Base-by-base conservation (phyloP, 2,113 vertebrate genomes). In the Campylomormyrus tamandua region DNA sequence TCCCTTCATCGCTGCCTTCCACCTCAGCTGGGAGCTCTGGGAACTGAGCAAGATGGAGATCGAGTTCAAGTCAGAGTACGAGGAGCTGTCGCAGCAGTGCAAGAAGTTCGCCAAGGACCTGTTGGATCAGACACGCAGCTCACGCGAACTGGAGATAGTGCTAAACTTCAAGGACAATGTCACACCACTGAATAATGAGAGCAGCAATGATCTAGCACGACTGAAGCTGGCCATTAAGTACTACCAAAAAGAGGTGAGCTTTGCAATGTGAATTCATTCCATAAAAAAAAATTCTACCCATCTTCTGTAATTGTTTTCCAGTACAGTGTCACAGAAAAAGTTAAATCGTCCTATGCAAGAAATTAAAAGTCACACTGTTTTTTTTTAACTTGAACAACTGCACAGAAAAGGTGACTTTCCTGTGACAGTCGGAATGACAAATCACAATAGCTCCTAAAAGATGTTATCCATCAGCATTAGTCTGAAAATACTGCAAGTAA, bases 191-290 rank as follows among this genome's bases (percentile, higher is more conserved):
- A 95, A 97, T 93, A 98, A 98, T 53, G 97, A 98, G 92, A 96
- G 91, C 91, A 94, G 92, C 77, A 98, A 97, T 66, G 98, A 99
- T 91, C 96, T 99, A 52, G 98, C 98, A 9, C 96, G 98, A 90
- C 94, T 99, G 90, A 99, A 99, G 93, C 93, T 99, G 93, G 98
- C 98, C 90, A 99, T 99, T 94, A 99, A 99, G 93, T 99, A 99
- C 90, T 96, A 95, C 74, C 98, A 99, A 90, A 99, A 99, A 94
- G 98, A 99, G 98, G 98, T 99, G 94, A 95, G 96, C 27, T 49
- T 49, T 50, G 66, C 45, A 4, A 3, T 4, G 39, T 10, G 27
- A 88, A 46, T 27, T 24, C 21, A 24, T 62, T 0, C 58, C 21
- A 53, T 35, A 39, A 21, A 87, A 87, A 87, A 24, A 62, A 62